A percentile compares a stretch with the other conserved stretches of the same genome.
Conservation (phyloP, 2,888 invertebrate genomes). For the Cynaeus angustus region DNA sequence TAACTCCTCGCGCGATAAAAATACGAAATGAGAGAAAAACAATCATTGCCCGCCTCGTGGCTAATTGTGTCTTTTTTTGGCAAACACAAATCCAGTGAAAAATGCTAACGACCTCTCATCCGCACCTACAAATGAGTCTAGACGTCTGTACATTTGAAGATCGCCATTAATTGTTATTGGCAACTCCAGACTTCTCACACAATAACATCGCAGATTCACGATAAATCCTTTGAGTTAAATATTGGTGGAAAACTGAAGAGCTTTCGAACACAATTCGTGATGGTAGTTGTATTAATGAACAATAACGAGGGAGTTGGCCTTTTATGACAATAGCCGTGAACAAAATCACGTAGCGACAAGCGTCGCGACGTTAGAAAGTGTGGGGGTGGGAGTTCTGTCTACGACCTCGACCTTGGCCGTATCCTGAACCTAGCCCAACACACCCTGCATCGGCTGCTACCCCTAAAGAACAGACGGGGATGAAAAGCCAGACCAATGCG, state of each 20-base stretch:
- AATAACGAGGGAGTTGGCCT: conserved; percentile 18
- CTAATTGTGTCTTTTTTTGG: no score
- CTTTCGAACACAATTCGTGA: conserved; percentile 13
- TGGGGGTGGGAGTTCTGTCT: conserved; percentile 55
- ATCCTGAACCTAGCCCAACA: conserved; percentile 59
- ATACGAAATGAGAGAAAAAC: no score
- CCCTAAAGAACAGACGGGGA: conserved; percentile 9
- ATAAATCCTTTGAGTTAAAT: conserved; percentile 22
- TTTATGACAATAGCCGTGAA: conserved; percentile 21
- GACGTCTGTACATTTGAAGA: conserved; percentile 39
- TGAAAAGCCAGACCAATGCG: conserved; percentile 23
- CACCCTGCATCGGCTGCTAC: conserved; percentile 43
- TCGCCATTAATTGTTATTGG: conserved; percentile 38
- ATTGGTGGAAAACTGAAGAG: conserved; percentile 26
- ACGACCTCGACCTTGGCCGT: conserved; percentile 61
- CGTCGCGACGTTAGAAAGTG: conserved; percentile 45
- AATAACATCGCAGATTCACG: conserved; percentile 12
- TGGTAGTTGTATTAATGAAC: conserved; percentile 27
- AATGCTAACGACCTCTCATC: conserved; percentile 40
- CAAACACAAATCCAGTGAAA: conserved; percentile 14
- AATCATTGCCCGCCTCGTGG: no score
- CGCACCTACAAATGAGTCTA: conserved; percentile 42
- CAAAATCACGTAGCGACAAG: conserved; percentile 42
- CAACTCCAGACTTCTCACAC: conserved; percentile 17
- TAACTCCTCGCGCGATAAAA: no score